These are phyloP conservation scores for Phataginus tricuspis DNA, from an alignment of 2,797 vertebrate species.

Conservation along the genomic window DNA sequence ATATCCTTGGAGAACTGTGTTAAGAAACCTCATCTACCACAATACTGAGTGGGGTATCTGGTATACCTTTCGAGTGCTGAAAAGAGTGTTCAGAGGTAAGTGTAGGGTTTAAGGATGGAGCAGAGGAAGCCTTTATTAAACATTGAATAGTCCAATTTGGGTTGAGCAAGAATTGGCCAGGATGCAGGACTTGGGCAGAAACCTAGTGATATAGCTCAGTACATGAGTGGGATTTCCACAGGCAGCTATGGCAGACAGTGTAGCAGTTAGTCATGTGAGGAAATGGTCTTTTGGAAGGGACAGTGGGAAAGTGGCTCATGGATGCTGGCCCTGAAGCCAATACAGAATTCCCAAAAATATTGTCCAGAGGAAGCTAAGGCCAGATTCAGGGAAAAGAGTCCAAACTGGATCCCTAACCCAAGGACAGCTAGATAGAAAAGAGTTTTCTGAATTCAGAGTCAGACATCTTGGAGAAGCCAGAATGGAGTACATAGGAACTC, in stretches of 20 bases:
- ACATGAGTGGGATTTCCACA: background rate
- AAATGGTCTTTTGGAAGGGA: background rate
- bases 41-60: background rate
- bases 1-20: background rate
- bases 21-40: background rate
- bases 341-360: background rate
- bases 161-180: background rate
- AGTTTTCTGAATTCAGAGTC: background rate
- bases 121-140: background rate
- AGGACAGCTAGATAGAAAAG: background rate
- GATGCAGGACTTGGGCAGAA: background rate
- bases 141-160: background rate
- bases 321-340: background rate
- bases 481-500: background rate
- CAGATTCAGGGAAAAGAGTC: background rate
- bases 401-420: background rate
- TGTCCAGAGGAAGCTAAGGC: background rate
- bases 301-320: background rate
- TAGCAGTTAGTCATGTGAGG: background rate
- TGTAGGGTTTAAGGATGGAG: background rate
- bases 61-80: background rate
- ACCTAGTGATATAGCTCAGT: rapidly evolving
- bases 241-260: rapidly evolving
- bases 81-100: background rate
- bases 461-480: background rate